A percentile compares a stretch with the other conserved stretches of the same genome.
Conservation (phyloP, 2,113 vertebrate species). For the human (Homo sapiens) region GRCh38 chr5:175865001-175865500, state of each 20-base stretch:
- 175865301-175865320: neutral
- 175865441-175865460: neutral
- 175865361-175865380: neutral
- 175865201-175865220: neutral
- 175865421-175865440: neutral
- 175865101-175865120: rapidly evolving
- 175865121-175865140: neutral
- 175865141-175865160: rapidly evolving
- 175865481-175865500: neutral
- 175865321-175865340: neutral
- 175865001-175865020: neutral
- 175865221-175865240: neutral
- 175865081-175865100: neutral
- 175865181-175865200: conserved; percentile 33
- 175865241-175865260: neutral
- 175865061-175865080: neutral
- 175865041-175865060: neutral
- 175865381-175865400: conserved; percentile 13
- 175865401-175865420: neutral
- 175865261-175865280: conserved; percentile 30
- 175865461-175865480: neutral
- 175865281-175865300: conserved; percentile 5
- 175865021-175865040: neutral
- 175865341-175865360: neutral
- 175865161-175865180: conserved; percentile 58